Base-by-base conservation (phyloP, 2,888 invertebrate genomes). In the Watsonalla cultraria region DNA sequence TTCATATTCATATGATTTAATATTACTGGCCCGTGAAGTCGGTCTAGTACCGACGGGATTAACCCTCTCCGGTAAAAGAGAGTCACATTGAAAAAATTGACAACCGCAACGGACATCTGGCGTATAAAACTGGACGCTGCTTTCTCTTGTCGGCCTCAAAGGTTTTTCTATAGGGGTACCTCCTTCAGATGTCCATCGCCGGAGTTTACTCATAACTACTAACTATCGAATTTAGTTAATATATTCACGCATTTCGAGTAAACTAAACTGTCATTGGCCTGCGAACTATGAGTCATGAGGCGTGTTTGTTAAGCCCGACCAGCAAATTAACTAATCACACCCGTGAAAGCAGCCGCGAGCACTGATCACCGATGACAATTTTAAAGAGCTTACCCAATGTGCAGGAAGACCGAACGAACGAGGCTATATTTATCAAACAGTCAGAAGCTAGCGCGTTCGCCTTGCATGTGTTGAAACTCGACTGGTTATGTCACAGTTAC, bases 71-170 rank as follows among this genome's bases (percentile, higher is more conserved):
- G 96, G 96, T 70, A 96, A 89, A 68, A 96, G 84, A 58, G 95
- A 94, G 82, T 96, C 95, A 80, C 94, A 93, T 90, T 95, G 94
- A 86, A 94, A 96, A 87, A 94, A 96, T 89, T 96, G 96, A 89
- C 96, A 96, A 65, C 92, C 96, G 85, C 96, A 96, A 68, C 96
- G 94, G 59, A 96, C 96, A 80, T 96, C 96, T 74, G 95, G 92
- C 57, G 96, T 93, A 68, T 92, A 93, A 67, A 94, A 93, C 70
- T 94, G 93, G 63, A 94, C 93, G 78, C 94, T 93, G 76, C 94
- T 93, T 78, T 93, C 93, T 72, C 95, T 92, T 58, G 95, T 94
- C 54, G 94, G 94, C 76, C 93, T 92, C 72, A 94, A 91, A 60
- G 92, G 91, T 74, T 92, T 93, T 70, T 92, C 91, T 72, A 92